Conservation (phyloP, 2,113 vertebrate genomes). For the Carlito syrichta region DNA sequence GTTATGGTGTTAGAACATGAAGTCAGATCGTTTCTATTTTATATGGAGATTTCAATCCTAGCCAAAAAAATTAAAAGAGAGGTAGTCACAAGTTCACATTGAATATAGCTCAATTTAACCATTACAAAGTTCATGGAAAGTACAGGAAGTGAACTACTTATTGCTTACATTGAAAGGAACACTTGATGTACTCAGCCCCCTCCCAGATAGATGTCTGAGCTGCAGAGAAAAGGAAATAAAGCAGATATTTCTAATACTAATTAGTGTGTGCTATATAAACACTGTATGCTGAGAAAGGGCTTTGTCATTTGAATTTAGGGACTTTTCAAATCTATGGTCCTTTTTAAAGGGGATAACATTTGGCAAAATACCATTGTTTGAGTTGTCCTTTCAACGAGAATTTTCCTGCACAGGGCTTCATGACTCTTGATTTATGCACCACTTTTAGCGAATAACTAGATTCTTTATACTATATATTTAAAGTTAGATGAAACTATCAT, state of each 20-base stretch:
- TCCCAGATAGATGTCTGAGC: conserved; percentile 32
- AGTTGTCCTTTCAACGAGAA: not conserved
- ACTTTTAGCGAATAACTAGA: not conserved
- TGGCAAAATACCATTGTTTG: conserved; percentile 68
- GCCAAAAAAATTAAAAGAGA: conserved; percentile 37
- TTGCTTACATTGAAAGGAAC: conserved; percentile 65
- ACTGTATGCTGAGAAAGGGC: conserved; percentile 65
- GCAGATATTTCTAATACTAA: conserved; percentile 68
- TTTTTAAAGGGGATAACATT: conserved; percentile 70
- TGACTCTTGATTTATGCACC: not conserved
- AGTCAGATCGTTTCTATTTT: conserved; percentile 27
- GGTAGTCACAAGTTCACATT: conserved; percentile 49
- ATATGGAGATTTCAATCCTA: not conserved
- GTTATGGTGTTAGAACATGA: not conserved
- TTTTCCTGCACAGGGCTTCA: not conserved
- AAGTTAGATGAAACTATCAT: not conserved
- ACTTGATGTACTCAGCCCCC: not conserved
- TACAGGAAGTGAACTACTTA: conserved; percentile 74
- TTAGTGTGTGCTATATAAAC: conserved; percentile 63
- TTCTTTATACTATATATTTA: not conserved
- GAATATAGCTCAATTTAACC: conserved; percentile 71
- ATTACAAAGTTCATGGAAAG: conserved; percentile 79
- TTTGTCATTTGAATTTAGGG: conserved; percentile 73
- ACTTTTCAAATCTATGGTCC: conserved; percentile 69
- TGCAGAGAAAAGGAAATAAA: conserved; percentile 48